Evolutionary conservation across 1,140 invertebrate species (phyloP).

Genomic region (Cotesia chilonis): DNA sequence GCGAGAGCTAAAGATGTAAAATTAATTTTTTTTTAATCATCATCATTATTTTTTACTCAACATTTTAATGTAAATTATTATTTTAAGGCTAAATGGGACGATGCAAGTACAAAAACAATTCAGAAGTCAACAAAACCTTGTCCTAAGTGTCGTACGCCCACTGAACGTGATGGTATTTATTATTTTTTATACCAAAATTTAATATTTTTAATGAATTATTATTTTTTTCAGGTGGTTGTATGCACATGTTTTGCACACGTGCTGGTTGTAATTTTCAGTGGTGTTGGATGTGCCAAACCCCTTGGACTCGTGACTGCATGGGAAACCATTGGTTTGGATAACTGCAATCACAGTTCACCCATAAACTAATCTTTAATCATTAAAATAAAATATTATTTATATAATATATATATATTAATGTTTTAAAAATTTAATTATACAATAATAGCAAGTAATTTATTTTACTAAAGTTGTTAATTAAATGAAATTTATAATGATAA

Average conservation of each 20-base stretch:
- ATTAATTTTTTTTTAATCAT: constrained; percentile 29
- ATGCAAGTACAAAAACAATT: constrained; percentile 78
- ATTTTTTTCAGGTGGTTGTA: constrained; percentile 77
- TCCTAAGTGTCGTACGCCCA: constrained; percentile 86
- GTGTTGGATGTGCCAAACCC: constrained; percentile 89
- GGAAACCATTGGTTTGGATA: constrained; percentile 89
- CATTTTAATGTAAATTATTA: not conserved
- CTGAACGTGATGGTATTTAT: constrained; percentile 79
- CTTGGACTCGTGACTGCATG: constrained; percentile 88
- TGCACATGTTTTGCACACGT: constrained; percentile 87
- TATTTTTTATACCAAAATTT: not conserved
- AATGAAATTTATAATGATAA: too few relatives aligned
- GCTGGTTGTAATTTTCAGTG: constrained; percentile 81
- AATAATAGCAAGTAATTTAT: too few relatives aligned
- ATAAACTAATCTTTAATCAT: not conserved
- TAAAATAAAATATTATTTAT: not conserved
- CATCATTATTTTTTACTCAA: constrained; percentile 29
- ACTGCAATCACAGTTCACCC: constrained; percentile 36
- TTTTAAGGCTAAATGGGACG: constrained; percentile 78
- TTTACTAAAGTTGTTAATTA: too few relatives aligned
- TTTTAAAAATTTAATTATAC: too few relatives aligned
- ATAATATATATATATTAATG: not conserved
- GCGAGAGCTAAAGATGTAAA: constrained; percentile 66
- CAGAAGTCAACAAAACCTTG: constrained; percentile 86
- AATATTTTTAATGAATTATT: constrained; percentile 22